These are phyloP conservation scores for Drusus annulatus DNA, from an alignment of 1,140 invertebrate genomes.

Conservation along the genomic window DNA sequence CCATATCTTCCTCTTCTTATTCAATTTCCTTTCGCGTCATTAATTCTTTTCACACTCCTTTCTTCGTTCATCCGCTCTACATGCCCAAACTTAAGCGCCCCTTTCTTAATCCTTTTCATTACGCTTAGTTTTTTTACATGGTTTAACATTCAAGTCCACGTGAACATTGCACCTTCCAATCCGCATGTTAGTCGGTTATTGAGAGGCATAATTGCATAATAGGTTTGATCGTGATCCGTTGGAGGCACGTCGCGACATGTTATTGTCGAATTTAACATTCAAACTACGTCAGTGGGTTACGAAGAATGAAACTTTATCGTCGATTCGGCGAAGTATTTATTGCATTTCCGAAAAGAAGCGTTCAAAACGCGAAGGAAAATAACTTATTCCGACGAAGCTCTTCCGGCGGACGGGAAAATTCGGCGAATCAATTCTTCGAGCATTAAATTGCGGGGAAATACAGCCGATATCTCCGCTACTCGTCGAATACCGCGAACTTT, in stretches of 20 bases:
- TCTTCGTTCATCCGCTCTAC: too few species aligned
- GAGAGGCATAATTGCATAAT: too few species aligned
- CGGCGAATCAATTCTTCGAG: neutral
- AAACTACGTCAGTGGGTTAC: neutral
- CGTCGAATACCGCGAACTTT: neutral
- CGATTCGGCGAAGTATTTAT: neutral
- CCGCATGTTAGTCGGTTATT: too few species aligned
- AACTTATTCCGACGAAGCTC: neutral
- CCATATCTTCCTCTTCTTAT: too few species aligned
- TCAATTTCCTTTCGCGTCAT: too few species aligned
- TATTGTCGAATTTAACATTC: constrained; percentile 6
- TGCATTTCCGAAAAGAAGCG: neutral
- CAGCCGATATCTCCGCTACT: neutral
- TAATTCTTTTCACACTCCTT: too few species aligned
- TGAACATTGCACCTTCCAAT: too few species aligned
- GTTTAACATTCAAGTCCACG: too few species aligned
- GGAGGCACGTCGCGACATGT: neutral
- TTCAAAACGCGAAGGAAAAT: neutral
- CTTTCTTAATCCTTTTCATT: too few species aligned
- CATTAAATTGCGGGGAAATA: neutral
- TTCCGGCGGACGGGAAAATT: constrained; percentile 2
- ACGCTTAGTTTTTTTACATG: too few species aligned
- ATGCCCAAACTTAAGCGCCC: too few species aligned
- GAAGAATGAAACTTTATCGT: constrained; percentile 4
- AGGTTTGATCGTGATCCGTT: neutral